Percentiles rank a stretch among this genome's conserved stretches.
Conservation (phyloP, 2,888 invertebrate species). For the Apantesis nais region DNA sequence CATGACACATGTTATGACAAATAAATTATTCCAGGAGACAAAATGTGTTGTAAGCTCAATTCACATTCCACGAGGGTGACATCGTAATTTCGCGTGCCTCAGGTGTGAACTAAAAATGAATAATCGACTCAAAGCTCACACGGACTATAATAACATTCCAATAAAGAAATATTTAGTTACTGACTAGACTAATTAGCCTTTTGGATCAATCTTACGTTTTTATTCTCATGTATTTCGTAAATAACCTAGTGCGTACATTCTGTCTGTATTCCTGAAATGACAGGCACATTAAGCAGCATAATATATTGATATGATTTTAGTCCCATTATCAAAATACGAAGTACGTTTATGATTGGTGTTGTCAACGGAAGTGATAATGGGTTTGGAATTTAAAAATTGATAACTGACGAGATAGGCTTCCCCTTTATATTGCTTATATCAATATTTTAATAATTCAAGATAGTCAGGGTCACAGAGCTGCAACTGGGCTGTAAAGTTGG, state of each 20-base stretch:
- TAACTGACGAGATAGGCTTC: no score
- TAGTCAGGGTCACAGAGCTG: no score
- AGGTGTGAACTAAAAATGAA: constrained; percentile 24
- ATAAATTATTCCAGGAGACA: constrained; percentile 2
- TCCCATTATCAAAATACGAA: no score
- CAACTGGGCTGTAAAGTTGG: no score
- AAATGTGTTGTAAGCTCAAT: constrained; percentile 11
- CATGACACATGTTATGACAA: neutral
- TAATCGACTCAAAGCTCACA: constrained; percentile 17
- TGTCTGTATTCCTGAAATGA: neutral
- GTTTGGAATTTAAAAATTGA: no score
- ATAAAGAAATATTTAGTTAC: neutral
- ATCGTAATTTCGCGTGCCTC: constrained; percentile 26
- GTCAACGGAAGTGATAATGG: no score
- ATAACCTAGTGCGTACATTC: neutral
- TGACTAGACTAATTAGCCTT: neutral
- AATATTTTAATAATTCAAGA: no score
- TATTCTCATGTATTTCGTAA: neutral
- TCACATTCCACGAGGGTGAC: constrained; percentile 5
- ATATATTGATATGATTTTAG: no score
- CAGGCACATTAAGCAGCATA: no score
- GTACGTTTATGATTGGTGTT: no score
- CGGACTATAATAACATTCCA: neutral
- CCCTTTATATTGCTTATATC: no score
- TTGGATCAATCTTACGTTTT: neutral